phyloP scores from a whole-genome alignment of 1,140 invertebrate species.

The Delia radicum region DNA sequence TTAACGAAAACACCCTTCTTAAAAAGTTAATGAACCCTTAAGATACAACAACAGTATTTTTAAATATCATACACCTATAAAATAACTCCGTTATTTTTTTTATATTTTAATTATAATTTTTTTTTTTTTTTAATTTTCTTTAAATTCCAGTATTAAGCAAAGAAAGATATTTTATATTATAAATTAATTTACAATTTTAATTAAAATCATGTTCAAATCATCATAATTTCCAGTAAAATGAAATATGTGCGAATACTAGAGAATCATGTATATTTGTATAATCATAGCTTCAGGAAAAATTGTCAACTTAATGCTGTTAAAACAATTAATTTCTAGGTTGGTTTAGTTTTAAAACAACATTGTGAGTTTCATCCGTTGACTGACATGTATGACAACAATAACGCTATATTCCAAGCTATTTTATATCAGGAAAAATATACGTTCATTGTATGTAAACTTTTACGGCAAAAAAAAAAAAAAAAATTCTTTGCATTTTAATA shows the following conservation, averaged over 20 bases:
- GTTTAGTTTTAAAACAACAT: neutral
- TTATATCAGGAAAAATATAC: neutral
- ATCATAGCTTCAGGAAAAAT: neutral
- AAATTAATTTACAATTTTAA: neutral
- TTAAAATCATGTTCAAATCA: neutral
- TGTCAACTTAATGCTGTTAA: slow-evolving; percentile 1
- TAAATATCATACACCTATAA: too few relatives aligned
- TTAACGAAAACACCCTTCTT: neutral
- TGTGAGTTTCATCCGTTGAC: neutral
- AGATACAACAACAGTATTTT: neutral
- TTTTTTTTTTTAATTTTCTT: too few relatives aligned
- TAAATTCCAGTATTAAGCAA: neutral
- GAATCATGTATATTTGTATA: neutral
- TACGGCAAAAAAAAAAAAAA: neutral
- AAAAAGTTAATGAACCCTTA: slow-evolving; percentile 1
- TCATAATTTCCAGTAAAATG: neutral
- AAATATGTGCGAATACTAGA: neutral
- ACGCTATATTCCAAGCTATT: too few relatives aligned
- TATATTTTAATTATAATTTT: too few relatives aligned
- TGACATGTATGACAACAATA: slow-evolving; percentile 1
- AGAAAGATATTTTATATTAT: neutral
- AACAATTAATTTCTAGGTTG: neutral
- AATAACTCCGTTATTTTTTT: too few relatives aligned
- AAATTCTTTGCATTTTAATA: neutral
- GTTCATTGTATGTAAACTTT: neutral